These are phyloP conservation scores for Criorhina ranunculi DNA, from an alignment of 2,888 invertebrate genomes.

Conservation along the genomic window DNA sequence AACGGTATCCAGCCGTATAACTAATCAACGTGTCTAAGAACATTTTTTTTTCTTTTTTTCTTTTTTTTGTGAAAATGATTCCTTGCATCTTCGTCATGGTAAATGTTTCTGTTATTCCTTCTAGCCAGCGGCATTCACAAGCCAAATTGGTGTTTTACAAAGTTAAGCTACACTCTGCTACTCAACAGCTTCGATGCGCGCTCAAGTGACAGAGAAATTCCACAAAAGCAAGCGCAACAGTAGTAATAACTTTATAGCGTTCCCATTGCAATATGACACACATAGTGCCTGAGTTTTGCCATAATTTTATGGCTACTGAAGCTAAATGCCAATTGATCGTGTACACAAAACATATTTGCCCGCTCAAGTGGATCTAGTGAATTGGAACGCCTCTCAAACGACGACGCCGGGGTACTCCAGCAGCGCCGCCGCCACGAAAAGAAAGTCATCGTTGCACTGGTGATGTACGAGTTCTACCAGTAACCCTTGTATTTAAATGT, in stretches of 20 bases:
- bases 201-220: slow-evolving; percentile 65
- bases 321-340: slow-evolving; percentile 74
- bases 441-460: slow-evolving; percentile 8
- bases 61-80: slow-evolving; percentile 14
- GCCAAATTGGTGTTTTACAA: slow-evolving; percentile 52
- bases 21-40: slow-evolving; percentile 36
- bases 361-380: slow-evolving; percentile 30
- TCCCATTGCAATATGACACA: slow-evolving; percentile 67
- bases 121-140: slow-evolving; percentile 35
- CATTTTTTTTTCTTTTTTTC: neutral
- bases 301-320: slow-evolving; percentile 71
- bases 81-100: slow-evolving; percentile 22
- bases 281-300: slow-evolving; percentile 65
- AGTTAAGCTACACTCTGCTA: slow-evolving; percentile 28
- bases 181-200: slow-evolving; percentile 29
- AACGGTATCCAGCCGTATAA: slow-evolving; percentile 44
- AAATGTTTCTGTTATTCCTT: slow-evolving; percentile 16
- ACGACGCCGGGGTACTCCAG: neutral
- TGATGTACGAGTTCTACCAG: slow-evolving; percentile 14
- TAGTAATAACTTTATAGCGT: slow-evolving; percentile 46
- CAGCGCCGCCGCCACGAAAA: no score
- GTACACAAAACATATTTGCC: neutral
- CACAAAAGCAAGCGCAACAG: slow-evolving; percentile 42
- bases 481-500: slow-evolving; percentile 59
- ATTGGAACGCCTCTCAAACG: slow-evolving; percentile 43